These are phyloP conservation scores for Nemapogon koenigi DNA, from an alignment of 2,888 invertebrate genomes.

Conservation along the genomic window DNA sequence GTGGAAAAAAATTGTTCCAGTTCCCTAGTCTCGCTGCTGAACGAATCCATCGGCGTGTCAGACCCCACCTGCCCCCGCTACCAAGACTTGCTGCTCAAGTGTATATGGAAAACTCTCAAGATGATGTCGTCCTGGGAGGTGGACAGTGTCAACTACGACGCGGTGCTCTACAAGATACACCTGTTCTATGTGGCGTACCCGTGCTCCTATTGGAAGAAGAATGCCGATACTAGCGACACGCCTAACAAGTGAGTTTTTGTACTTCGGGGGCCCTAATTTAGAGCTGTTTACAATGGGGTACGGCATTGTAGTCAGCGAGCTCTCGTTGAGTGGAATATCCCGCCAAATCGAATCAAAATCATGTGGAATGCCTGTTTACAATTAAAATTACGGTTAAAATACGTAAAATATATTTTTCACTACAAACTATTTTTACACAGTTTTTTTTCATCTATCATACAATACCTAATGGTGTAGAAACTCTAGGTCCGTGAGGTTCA, in stretches of 20 bases:
- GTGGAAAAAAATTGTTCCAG: conserved; percentile 69
- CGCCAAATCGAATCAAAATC: too few species aligned
- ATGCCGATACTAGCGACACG: conserved; percentile 77
- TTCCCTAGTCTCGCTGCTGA: conserved; percentile 86
- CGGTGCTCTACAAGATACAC: conserved; percentile 83
- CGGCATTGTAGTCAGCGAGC: too few species aligned
- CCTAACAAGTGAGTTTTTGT: conserved; percentile 67
- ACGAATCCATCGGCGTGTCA: conserved; percentile 78
- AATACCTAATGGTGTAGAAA: too few species aligned
- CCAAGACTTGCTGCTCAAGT: conserved; percentile 88
- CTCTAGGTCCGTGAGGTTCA: too few species aligned
- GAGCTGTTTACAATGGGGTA: too few species aligned
- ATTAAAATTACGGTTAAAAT: too few species aligned
- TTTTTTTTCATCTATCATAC: too few species aligned
- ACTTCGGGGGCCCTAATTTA: too few species aligned
- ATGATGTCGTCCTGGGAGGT: conserved; percentile 82
- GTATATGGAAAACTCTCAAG: conserved; percentile 94
- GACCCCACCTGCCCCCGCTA: conserved; percentile 70
- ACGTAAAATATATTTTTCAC: too few species aligned
- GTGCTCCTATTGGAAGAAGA: conserved; percentile 84
- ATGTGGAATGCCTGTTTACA: too few species aligned
- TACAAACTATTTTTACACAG: too few species aligned
- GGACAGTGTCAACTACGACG: conserved; percentile 77
- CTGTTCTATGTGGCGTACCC: conserved; percentile 90
- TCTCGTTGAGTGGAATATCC: too few species aligned